Conservation (phyloP, 2,113 vertebrate genomes). For the Excalfactoria chinensis region DNA sequence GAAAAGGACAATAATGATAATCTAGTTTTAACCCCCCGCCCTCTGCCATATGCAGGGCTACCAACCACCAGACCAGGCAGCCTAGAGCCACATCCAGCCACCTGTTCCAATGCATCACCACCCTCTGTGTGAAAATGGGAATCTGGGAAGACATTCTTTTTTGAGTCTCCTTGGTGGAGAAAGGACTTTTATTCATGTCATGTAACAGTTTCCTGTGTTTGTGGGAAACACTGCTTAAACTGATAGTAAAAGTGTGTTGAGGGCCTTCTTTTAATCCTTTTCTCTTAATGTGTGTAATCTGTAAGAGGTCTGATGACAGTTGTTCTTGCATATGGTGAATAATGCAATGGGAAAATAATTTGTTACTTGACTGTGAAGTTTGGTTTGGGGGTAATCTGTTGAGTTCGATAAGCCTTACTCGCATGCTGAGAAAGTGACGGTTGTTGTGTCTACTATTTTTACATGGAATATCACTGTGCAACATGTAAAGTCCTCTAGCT, state of each 20-base stretch:
- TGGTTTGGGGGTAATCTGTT: neutral
- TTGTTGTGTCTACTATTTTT: neutral
- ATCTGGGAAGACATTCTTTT: neutral
- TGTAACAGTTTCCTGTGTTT: neutral
- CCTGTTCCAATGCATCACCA: too few relatives aligned
- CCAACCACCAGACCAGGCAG: too few relatives aligned
- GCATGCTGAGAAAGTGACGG: neutral
- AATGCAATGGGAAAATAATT: neutral
- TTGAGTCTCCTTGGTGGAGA: neutral
- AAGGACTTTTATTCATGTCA: neutral
- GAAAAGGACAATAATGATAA: too few relatives aligned
- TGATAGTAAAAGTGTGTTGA: neutral
- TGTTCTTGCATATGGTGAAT: neutral
- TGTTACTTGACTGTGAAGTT: neutral
- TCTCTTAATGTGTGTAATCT: neutral
- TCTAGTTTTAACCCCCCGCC: too few relatives aligned
- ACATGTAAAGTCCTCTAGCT: neutral
- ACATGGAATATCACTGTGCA: neutral
- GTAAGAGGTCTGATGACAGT: fast-evolving
- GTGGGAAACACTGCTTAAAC: neutral
- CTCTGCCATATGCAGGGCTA: too few relatives aligned
- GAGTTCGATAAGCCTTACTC: neutral
- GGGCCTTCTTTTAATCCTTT: neutral
- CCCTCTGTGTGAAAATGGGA: too few relatives aligned
- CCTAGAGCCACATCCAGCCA: too few relatives aligned